Evolutionary conservation across 2,113 vertebrate genomes (phyloP).

Genomic region (Poecilia latipinna): DNA sequence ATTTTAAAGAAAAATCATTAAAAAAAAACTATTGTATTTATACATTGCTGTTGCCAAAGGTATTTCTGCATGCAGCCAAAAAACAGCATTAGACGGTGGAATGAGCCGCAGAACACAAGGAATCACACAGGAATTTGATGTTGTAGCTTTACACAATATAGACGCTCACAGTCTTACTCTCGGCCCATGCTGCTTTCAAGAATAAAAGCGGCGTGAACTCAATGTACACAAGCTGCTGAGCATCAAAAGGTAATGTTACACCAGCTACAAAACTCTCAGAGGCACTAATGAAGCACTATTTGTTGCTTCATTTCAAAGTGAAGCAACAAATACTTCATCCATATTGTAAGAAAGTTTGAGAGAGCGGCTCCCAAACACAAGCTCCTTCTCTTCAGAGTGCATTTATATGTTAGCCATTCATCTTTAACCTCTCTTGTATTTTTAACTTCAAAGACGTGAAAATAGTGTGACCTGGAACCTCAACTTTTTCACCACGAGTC

Average conservation of each 20-base stretch:
- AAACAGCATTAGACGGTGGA: neutral
- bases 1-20: neutral
- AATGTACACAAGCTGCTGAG: too few species aligned
- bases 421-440: slow-evolving; percentile 28
- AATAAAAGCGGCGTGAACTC: neutral
- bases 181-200: neutral
- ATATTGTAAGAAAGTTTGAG: neutral
- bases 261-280: too few species aligned
- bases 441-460: slow-evolving; percentile 17
- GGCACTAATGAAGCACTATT: too few species aligned
- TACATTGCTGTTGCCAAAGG: too few species aligned
- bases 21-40: too few species aligned
- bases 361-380: neutral
- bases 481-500: slow-evolving; percentile 10
- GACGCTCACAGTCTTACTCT: neutral
- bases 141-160: neutral
- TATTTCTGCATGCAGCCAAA: neutral
- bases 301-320: too few species aligned
- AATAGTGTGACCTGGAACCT: slow-evolving; percentile 19
- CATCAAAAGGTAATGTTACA: neutral
- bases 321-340: too few species aligned
- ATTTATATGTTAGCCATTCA: neutral
- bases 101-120: neutral
- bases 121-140: neutral
- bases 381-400: neutral